phyloP scores from a whole-genome alignment of 2,797 vertebrate genomes.

The Pseudocheirus occidentalis region DNA sequence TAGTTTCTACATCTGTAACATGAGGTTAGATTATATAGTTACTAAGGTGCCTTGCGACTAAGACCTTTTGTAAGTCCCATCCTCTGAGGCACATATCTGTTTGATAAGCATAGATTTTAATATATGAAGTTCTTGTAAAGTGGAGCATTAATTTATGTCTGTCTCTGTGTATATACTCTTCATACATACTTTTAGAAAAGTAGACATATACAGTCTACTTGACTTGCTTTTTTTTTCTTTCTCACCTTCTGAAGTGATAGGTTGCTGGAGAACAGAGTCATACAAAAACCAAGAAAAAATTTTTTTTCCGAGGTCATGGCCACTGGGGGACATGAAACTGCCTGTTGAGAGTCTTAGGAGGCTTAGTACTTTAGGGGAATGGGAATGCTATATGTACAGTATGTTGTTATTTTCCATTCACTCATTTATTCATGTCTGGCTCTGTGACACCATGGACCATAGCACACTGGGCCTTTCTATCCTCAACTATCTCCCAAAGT shows the following conservation, averaged over 20 bases:
- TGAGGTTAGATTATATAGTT: background rate
- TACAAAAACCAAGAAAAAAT: background rate
- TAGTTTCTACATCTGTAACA: background rate
- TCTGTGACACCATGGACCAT: background rate
- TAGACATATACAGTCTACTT: background rate
- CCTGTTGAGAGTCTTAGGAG: background rate
- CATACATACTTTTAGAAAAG: no score
- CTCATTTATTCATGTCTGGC: background rate
- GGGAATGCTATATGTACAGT: background rate
- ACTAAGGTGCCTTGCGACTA: background rate
- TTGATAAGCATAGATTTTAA: background rate
- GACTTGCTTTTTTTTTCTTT: slow-evolving; percentile 4
- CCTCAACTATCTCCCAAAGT: background rate
- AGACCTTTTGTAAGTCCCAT: background rate
- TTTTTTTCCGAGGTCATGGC: background rate
- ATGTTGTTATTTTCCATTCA: background rate
- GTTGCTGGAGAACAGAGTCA: background rate
- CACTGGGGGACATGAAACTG: background rate
- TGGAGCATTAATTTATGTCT: background rate
- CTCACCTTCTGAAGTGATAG: background rate
- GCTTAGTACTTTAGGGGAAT: background rate
- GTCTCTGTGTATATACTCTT: background rate
- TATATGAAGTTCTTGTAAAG: background rate
- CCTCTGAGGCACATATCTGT: background rate
- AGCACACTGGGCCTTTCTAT: background rate